Conservation (phyloP, 2,113 vertebrate genomes). For the Gymnogyps californianus region DNA sequence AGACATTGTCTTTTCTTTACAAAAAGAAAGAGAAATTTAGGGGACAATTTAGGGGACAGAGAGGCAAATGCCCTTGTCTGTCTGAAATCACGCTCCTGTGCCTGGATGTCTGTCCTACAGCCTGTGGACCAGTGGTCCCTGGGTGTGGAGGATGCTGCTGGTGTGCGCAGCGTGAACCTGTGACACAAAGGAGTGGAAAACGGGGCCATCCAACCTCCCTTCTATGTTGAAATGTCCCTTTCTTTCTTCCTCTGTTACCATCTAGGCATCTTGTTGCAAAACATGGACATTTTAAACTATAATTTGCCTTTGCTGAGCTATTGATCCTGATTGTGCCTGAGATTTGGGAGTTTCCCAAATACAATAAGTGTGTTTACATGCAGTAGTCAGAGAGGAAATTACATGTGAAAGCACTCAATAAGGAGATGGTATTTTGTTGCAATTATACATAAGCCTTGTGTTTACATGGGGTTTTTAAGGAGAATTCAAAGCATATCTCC, state of each 20-base stretch:
- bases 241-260: background rate
- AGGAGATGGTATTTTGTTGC: conserved; percentile 79
- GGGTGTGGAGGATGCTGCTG: background rate
- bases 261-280: background rate
- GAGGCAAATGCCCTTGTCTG: background rate
- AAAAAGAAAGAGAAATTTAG: background rate
- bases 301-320: conserved; percentile 34
- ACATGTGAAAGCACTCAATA: conserved; percentile 77
- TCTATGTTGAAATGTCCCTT: background rate
- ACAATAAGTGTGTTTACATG: conserved; percentile 79
- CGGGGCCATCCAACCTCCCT: background rate
- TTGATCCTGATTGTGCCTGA: conserved; percentile 42
- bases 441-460: conserved; percentile 82
- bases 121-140: background rate
- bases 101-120: background rate
- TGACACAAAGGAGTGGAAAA: background rate
- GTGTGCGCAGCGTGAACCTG: rapidly evolving
- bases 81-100: background rate
- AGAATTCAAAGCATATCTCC: conserved; percentile 84
- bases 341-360: conserved; percentile 69
- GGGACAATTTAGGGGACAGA: background rate
- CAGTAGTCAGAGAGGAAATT: conserved; percentile 77
- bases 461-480: conserved; percentile 84
- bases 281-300: background rate
- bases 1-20: background rate